phyloP scores from a whole-genome alignment of 2,797 vertebrate genomes.

The Tragelaphus oryx region DNA sequence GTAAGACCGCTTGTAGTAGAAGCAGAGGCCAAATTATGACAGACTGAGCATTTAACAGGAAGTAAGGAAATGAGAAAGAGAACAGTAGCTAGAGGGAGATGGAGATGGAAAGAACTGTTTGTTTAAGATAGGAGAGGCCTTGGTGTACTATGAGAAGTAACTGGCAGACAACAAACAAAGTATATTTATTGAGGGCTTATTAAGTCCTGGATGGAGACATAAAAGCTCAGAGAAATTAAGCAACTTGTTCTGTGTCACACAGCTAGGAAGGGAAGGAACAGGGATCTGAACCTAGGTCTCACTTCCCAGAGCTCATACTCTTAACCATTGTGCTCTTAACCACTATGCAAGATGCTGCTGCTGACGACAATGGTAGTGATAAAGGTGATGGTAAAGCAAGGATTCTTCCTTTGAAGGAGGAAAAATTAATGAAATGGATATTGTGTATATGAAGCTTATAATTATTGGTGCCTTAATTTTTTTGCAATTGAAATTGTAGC shows the following conservation, averaged over 20 bases:
- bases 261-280: not conserved
- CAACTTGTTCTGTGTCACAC: not conserved
- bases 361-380: no score
- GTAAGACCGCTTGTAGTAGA: not conserved
- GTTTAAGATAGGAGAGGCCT: not conserved
- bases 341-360: not conserved
- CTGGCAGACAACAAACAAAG: not conserved
- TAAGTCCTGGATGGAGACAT: not conserved
- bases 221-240: not conserved
- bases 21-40: not conserved
- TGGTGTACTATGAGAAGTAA: not conserved
- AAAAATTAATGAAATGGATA: not conserved
- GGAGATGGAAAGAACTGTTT: not conserved
- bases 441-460: not conserved
- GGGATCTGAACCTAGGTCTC: not conserved
- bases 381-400: not conserved
- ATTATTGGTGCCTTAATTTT: constrained; percentile 7
- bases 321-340: not conserved
- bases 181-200: not conserved
- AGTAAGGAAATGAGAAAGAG: not conserved
- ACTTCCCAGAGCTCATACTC: not conserved
- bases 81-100: not conserved
- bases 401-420: not conserved
- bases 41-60: not conserved
- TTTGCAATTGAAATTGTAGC: not conserved